Evolutionary conservation across 2,797 vertebrate genomes (phyloP), one percentile per base, ranked within the genome.

Genomic region (Gorsachius magnificus): DNA sequence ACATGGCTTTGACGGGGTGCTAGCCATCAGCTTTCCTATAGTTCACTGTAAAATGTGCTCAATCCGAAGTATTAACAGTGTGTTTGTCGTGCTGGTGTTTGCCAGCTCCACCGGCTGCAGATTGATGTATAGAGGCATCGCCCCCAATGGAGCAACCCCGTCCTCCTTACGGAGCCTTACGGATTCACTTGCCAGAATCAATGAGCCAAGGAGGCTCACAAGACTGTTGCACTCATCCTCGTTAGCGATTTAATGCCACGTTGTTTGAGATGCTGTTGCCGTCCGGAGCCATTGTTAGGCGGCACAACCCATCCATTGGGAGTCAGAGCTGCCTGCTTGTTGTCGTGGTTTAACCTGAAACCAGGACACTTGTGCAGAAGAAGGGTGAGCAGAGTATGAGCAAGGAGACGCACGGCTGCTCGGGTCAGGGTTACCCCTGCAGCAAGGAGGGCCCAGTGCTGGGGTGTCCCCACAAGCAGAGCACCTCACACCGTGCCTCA

Each of bases 181-280:
- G 10, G 10, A 20, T 56, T 12, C 38, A 6, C 54, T 46, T 6
- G 1, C 29, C 45, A 15, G 12, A 8, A 25, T 11, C 70, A 4
- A 8, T 2, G 38, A 29, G 48, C 38, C 46, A 9, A 14, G 28
- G 64, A 36, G 3, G 60, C 75, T 74, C 50, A 18, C 16, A 1
- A 18, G 13, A 4, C 11, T 16, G 31, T 14, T 26, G 16, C 28
- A 1, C 29, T 56, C 38, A 9, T 10, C 33, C 22, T 66, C 11
- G 0, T 58, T 18, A 35, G 31, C 0, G 3, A 22, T 14, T 29
- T 16, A 4, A 17, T 6, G 20, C n/a, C 13, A 0, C 45, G 1
- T 26, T 16, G 18, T 26, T 38, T 5, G 4, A 25, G 45, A 29
- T 13, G 36, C 43, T 53, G 16, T 3, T 14, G 57, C 35, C 16